Conservation (phyloP, 2,888 invertebrate species). For the Ypsolopha sequella region DNA sequence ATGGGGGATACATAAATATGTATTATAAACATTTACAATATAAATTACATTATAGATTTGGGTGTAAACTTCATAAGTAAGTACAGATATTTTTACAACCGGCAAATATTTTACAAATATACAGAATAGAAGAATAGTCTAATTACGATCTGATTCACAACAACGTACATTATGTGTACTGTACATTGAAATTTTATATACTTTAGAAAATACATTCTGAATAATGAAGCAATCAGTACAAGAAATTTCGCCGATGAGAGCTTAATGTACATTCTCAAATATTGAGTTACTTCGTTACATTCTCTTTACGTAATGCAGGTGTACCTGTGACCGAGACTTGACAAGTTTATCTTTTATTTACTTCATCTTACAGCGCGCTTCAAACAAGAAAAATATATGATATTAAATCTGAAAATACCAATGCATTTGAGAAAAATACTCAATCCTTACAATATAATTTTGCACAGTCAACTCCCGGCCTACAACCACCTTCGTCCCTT, state of each 20-base stretch:
- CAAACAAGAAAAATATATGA: too few relatives aligned
- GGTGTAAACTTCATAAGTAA: background rate
- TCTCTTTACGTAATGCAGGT: constrained; percentile 13
- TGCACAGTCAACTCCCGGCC: constrained; percentile 7
- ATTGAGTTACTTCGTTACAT: constrained; percentile 46
- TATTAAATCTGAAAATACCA: too few relatives aligned
- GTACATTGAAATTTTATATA: too few relatives aligned
- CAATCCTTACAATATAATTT: background rate
- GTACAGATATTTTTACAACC: background rate
- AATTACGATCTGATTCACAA: background rate
- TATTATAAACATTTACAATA: too few relatives aligned
- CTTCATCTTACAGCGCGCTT: background rate
- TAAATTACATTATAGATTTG: too few relatives aligned
- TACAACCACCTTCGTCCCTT: constrained; percentile 11
- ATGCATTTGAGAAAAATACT: too few relatives aligned
- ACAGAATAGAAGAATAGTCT: too few relatives aligned
- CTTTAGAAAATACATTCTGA: background rate
- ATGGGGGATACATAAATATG: too few relatives aligned
- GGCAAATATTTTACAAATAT: too few relatives aligned
- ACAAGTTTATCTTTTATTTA: too few relatives aligned
- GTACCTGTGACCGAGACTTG: background rate
- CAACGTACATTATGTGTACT: constrained; percentile 3
- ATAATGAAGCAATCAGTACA: too few relatives aligned
- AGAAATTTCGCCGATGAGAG: too few relatives aligned
- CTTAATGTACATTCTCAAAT: constrained; percentile 37